phyloP scores from a whole-genome alignment of 1,140 invertebrate genomes.

The Melipona quadrifasciata region DNA sequence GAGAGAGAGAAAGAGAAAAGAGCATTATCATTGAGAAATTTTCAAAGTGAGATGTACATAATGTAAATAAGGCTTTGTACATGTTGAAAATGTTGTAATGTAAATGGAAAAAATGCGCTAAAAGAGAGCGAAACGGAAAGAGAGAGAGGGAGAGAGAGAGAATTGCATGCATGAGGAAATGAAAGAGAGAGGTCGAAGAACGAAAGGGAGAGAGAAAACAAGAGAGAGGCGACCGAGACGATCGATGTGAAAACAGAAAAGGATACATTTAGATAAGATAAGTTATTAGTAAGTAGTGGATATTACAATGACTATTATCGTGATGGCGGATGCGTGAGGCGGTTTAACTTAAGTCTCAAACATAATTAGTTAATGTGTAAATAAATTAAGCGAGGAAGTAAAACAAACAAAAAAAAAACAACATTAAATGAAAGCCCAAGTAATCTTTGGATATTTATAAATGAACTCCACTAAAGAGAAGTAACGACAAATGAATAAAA shows the following conservation, averaged over 20 bases:
- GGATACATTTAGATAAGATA: constrained; percentile 68
- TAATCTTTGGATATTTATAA: constrained; percentile 80
- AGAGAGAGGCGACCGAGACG: constrained; percentile 61
- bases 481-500: constrained; percentile 53
- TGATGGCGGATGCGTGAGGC: constrained; percentile 70
- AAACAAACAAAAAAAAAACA: constrained; percentile 53
- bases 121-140: constrained; percentile 18
- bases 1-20: neutral
- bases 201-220: constrained; percentile 17
- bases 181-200: constrained; percentile 2
- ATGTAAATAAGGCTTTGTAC: constrained; percentile 82
- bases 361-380: constrained; percentile 81
- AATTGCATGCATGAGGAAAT: neutral
- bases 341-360: constrained; percentile 78
- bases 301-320: constrained; percentile 71
- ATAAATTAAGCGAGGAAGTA: constrained; percentile 80
- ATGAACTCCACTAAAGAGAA: constrained; percentile 72
- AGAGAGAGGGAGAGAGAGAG: neutral
- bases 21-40: constrained; percentile 43
- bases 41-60: constrained; percentile 75
- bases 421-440: constrained; percentile 74
- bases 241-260: constrained; percentile 68
- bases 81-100: constrained; percentile 81
- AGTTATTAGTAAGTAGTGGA: constrained; percentile 75
- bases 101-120: constrained; percentile 70